Evolutionary conservation across 2,113 vertebrate genomes (phyloP).

Genomic region (Tragulus kanchil): DNA sequence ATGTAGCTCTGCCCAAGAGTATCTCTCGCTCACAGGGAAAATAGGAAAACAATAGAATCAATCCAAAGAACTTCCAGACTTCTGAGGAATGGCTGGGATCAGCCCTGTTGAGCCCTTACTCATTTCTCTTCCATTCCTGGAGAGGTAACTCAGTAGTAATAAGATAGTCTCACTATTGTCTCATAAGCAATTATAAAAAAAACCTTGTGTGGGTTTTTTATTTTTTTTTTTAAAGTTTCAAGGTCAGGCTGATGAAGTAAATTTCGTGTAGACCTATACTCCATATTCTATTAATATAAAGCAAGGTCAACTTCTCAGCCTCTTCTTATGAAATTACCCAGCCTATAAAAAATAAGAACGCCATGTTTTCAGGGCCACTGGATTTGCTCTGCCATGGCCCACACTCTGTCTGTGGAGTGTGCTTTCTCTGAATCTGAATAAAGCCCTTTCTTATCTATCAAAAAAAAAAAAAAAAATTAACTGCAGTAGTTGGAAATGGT

Average conservation of each 20-base stretch:
- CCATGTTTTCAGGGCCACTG: no score
- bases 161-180: slow-evolving; percentile 3
- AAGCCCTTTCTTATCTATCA: no score
- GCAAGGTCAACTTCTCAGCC: background rate
- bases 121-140: background rate
- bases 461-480: background rate
- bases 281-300: background rate
- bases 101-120: background rate
- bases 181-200: slow-evolving; percentile 48
- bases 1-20: background rate
- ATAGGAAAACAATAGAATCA: background rate
- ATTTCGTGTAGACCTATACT: background rate
- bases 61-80: background rate
- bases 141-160: slow-evolving; percentile 19
- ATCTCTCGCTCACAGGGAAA: background rate
- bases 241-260: slow-evolving; percentile 7
- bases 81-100: background rate
- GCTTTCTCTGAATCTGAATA: no score
- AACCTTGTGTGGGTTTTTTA: background rate
- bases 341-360: no score
- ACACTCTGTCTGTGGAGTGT: no score
- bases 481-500: background rate
- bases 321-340: background rate
- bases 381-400: no score
- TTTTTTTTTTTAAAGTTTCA: background rate